Evolutionary conservation across 2,888 invertebrate genomes (phyloP), one percentile per base, ranked within the genome.

Genomic region (Callimorpha dominula): DNA sequence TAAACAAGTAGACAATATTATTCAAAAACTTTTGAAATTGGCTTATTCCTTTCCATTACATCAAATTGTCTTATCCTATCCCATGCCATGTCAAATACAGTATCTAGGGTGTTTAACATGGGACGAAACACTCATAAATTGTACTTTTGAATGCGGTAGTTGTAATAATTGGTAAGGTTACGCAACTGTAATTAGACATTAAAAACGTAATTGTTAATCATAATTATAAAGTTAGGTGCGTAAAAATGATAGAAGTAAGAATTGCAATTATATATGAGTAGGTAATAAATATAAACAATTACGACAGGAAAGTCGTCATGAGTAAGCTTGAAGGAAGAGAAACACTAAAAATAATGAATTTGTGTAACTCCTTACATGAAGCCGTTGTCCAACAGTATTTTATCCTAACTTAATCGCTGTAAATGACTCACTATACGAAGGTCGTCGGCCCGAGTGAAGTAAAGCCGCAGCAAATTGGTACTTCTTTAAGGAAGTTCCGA

Each of bases 401-500:
- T 86, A 88, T 87, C 86, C 88, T 86, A 82, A 84, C 79, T 82
- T 88, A 87, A 87, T 89, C 84, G 82, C 75, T 82, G 77, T 80
- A 86, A 87, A 86, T 89, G 89, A 90, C 82, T 90, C 90, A 89
- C 81, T 77, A 81, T 82, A 72, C 77, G 87, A 90, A 89, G 91
- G 89, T 91, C 89, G 87, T 85, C 86, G 89, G 87, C 90, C 90
- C 80, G 84, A 76, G 82, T 84, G 80, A 85, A 82, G 83, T 87
- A 85, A 82, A 85, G 86, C 88, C 88, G 87, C 87, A 77, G 83
- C 85, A 88, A 90, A 90, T 89, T 87, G 87, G 80, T 81, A 86
- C 82, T 86, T 87, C 87, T 87, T 86, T 85, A 87, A 88, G 89
- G 89, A 90, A 89, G 87, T 89, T 89, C 88, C 78, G 80, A 89